Evolutionary conservation across 2,113 vertebrate species (phyloP).

Genomic region (Willisornis vidua): DNA sequence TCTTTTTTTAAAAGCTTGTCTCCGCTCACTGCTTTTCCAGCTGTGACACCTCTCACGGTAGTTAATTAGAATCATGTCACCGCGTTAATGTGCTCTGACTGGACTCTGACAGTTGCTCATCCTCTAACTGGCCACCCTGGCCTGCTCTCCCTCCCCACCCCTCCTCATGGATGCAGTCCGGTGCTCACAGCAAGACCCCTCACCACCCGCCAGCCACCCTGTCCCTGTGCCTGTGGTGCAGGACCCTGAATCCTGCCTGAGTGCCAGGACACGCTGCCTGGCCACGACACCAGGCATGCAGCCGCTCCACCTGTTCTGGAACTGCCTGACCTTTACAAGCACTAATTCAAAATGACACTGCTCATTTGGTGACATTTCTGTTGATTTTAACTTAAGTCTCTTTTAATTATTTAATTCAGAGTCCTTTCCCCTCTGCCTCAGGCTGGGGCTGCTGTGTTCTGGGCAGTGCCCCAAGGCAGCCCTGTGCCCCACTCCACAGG

Average conservation of each 20-base stretch:
- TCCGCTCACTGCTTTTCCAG: constrained; percentile 78
- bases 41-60: constrained; percentile 85
- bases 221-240: accelerated
- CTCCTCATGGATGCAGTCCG: not conserved
- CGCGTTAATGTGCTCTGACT: constrained; percentile 87
- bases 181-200: not conserved
- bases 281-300: not conserved
- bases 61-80: constrained; percentile 91
- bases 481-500: accelerated
- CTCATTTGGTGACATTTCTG: constrained; percentile 73
- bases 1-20: constrained; percentile 78
- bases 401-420: constrained; percentile 68
- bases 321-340: constrained; percentile 60
- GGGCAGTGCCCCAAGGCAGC: not conserved
- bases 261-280: not conserved
- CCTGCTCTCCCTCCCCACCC: not conserved
- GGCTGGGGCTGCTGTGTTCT: not conserved
- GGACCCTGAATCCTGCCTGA: not conserved
- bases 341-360: constrained; percentile 67
- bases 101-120: constrained; percentile 76
- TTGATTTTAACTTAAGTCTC: constrained; percentile 69
- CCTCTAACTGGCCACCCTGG: constrained; percentile 12
- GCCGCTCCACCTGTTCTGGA: constrained; percentile 57
- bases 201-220: accelerated
- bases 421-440: not conserved